Percentiles rank a stretch among this genome's conserved stretches.
These are phyloP conservation scores for Leuciscus idus DNA, from an alignment of 2,113 vertebrate genomes.

Conservation along the genomic window DNA sequence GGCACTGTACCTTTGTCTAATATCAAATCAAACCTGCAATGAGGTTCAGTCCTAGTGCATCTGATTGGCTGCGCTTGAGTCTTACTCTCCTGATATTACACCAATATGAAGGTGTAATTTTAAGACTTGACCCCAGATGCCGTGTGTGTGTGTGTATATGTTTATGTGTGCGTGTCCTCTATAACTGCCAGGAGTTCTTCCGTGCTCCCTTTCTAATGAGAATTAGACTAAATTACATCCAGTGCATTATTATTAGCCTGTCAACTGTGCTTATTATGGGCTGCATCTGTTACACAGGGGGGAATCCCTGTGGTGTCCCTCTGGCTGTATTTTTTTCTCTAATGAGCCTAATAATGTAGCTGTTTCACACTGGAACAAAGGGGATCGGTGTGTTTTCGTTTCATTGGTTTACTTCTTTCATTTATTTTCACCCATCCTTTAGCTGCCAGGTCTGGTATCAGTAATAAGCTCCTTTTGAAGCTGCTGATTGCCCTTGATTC, in stretches of 20 bases:
- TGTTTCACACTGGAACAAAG: constrained; percentile 35
- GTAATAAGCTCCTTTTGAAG: constrained; percentile 56
- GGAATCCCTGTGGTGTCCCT: constrained; percentile 48
- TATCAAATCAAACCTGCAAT: neutral
- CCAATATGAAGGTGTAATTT: constrained; percentile 4
- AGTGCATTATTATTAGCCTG: constrained; percentile 48
- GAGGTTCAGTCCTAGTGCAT: neutral
- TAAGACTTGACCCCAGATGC: neutral
- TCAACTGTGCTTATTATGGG: constrained; percentile 47
- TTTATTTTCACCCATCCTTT: constrained; percentile 26
- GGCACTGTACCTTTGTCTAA: neutral
- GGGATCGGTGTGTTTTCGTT: constrained; percentile 35
- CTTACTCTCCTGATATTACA: neutral
- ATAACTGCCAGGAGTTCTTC: constrained; percentile 41
- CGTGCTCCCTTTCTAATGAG: constrained; percentile 47
- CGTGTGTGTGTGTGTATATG: neutral
- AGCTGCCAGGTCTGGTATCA: constrained; percentile 14
- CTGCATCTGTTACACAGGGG: constrained; percentile 38
- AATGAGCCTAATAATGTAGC: constrained; percentile 51
- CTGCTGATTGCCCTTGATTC: constrained; percentile 65
- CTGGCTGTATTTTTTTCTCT: constrained; percentile 52
- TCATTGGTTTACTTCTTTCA: constrained; percentile 33
- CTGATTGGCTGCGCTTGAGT: neutral
- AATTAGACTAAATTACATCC: constrained; percentile 47
- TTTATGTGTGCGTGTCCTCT: neutral